Evolutionary conservation across 2,113 vertebrate species (phyloP), one percentile per base, ranked within the genome.

Genomic region (Oenanthe oenanthe): DNA sequence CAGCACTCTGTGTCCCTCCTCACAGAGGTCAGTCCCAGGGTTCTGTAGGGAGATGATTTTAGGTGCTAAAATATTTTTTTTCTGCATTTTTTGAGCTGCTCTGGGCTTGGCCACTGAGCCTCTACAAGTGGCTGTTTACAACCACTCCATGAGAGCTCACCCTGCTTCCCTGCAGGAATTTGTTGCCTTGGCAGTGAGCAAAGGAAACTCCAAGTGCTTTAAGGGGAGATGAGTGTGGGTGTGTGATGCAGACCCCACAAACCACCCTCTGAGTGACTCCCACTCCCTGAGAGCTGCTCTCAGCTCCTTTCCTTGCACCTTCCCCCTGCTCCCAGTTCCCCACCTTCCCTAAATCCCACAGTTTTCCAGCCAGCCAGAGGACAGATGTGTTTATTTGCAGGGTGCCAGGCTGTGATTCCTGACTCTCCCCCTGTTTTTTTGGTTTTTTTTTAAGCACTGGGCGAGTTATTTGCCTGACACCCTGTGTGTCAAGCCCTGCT

Each of bases 181-280:
- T 61, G 95, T 95, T 96, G 89, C 86, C 94, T 96, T 92, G 86
- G 84, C 61, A 91, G 95, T 93, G 83, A 92, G 77, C 57, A 45
- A 68, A 89, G 34, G 62, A 45, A 89, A 81, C 70, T 57, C 65
- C 10, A 29, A 63, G n/a, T 31, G 45, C 62, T 91, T 68, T 53
- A 6, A 67, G 72, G 88, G 57, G 78, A 28, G 66, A 28, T 68
- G 81, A 63, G 65, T n/a, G 68, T 63, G 83, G 11, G 10, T 34
- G 54, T 87, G 73, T 53, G 93, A 60, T 78, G 77, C 76, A 71
- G 48, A 47, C 63, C n/a, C 85, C 88, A 84, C 6, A 56, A 93
- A 84, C 26, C 88, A 94, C 22, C 68, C 81, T 42, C 65, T 58
- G 2, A 45, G 54, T 73, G 47, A 26, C 92, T 95, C 95, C 90